phyloP scores from a whole-genome alignment of 2,113 vertebrate species.

The Catharus bicknelli region DNA sequence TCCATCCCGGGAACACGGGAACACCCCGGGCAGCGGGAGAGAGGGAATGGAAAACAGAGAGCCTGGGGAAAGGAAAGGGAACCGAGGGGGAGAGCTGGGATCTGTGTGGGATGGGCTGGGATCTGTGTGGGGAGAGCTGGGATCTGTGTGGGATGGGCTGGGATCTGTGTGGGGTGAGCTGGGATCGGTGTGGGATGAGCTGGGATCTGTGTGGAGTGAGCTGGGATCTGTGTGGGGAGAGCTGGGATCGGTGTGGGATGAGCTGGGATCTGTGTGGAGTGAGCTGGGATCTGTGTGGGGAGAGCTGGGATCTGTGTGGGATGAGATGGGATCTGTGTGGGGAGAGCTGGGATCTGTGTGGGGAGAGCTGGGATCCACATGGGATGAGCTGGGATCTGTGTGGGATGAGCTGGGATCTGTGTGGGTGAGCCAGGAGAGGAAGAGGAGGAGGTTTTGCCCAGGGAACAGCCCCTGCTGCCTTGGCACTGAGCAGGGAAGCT shows the following conservation, averaged over 20 bases:
- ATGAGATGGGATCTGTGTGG: too few relatives aligned
- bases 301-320: accelerated
- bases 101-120: background rate
- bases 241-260: background rate
- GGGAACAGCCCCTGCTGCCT: too few relatives aligned
- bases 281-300: accelerated
- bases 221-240: background rate
- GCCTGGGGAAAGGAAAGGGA: background rate
- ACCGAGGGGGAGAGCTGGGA: background rate
- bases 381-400: too few relatives aligned
- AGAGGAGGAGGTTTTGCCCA: background rate
- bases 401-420: too few relatives aligned
- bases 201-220: background rate
- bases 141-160: too few relatives aligned
- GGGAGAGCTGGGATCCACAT: too few relatives aligned
- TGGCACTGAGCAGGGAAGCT: accelerated
- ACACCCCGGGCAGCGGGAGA: background rate
- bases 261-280: background rate
- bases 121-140: too few relatives aligned
- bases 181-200: too few relatives aligned
- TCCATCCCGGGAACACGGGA: slow-evolving; percentile 9
- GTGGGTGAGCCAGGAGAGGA: background rate
- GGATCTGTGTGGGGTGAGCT: background rate
- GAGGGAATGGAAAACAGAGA: background rate
- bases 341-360: too few relatives aligned